These are phyloP conservation scores for Cynocephalus volans DNA, from an alignment of 2,113 vertebrate genomes.

Conservation along the genomic window DNA sequence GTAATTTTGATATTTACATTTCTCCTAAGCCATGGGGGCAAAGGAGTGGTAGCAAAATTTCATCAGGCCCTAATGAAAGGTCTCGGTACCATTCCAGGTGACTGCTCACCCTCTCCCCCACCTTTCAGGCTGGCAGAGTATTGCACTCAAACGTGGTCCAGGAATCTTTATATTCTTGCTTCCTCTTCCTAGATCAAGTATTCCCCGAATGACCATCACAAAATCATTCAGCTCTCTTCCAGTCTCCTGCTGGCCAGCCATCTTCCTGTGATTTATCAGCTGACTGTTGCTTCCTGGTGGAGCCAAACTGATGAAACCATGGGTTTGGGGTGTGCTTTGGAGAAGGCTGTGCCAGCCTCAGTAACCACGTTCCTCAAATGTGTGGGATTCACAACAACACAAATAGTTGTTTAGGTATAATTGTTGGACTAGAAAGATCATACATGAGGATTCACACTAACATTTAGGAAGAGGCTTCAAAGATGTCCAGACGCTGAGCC, in stretches of 20 bases:
- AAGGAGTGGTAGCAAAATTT: background rate
- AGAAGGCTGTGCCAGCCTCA: background rate
- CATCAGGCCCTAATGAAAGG: background rate
- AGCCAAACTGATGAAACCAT: background rate
- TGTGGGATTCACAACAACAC: background rate
- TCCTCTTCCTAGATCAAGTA: background rate
- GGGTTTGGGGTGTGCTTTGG: background rate
- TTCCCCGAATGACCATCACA: background rate
- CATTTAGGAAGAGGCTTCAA: background rate
- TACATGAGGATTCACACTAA: rapidly evolving
- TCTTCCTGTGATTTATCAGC: background rate
- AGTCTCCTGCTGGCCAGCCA: background rate
- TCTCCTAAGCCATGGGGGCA: background rate
- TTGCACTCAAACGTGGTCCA: background rate
- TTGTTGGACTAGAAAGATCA: background rate
- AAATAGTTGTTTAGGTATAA: background rate
- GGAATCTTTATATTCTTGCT: background rate
- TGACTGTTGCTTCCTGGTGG: background rate
- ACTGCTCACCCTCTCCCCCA: rapidly evolving
- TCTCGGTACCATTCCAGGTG: background rate
- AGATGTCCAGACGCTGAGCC: background rate
- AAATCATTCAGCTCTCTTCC: background rate
- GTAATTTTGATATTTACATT: background rate
- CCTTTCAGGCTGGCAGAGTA: background rate
- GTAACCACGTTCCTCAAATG: background rate